Conservation (phyloP, 2,888 invertebrate genomes). For the Diaphora mendica region DNA sequence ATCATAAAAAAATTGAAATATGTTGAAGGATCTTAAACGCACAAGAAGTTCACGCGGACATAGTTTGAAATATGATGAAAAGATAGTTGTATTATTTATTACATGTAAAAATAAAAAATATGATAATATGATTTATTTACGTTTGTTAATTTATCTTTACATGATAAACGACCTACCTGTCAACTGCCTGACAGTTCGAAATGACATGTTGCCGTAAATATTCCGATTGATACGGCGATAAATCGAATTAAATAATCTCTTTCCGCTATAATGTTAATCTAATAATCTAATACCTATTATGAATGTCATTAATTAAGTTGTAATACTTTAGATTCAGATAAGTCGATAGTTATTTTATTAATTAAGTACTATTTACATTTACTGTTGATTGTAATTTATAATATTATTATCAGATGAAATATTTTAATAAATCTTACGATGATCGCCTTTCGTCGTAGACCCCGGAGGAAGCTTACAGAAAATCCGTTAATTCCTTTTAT, state of each 20-base stretch:
- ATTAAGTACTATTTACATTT: neutral
- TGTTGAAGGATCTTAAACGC: too few relatives aligned
- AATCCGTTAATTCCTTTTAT: too few relatives aligned
- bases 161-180: neutral
- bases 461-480: too few relatives aligned
- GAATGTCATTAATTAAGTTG: slow-evolving; percentile 8
- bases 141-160: neutral
- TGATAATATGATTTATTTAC: neutral
- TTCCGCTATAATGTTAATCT: slow-evolving; percentile 12
- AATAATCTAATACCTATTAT: slow-evolving; percentile 2
- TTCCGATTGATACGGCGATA: neutral
- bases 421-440: slow-evolving; percentile 9
- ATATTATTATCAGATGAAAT: slow-evolving; percentile 25
- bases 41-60: too few relatives aligned
- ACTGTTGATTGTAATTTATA: slow-evolving; percentile 33
- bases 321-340: slow-evolving; percentile 13
- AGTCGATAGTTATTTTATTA: slow-evolving; percentile 26
- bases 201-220: neutral
- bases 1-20: too few relatives aligned
- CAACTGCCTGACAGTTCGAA: neutral
- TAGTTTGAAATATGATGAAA: too few relatives aligned
- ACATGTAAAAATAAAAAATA: neutral
- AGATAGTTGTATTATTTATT: neutral
- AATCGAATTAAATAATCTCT: slow-evolving; percentile 14
- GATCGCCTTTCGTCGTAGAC: neutral